phyloP scores from a whole-genome alignment of 2,113 vertebrate genomes.

The Fulmarus glacialis region DNA sequence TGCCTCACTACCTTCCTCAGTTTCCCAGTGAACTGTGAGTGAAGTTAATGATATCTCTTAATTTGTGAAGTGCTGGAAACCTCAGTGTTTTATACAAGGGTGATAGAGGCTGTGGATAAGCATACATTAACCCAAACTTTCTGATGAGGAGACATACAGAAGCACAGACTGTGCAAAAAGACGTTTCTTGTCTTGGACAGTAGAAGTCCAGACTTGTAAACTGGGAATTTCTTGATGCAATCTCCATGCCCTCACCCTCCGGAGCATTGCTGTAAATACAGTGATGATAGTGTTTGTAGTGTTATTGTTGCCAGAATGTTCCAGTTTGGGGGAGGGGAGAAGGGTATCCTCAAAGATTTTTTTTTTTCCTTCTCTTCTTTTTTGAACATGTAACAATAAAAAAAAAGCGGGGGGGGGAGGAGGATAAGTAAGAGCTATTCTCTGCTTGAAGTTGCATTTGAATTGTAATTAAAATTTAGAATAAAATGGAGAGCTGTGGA shows the following conservation, averaged over 20 bases:
- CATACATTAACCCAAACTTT: not conserved
- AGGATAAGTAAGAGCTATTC: not conserved
- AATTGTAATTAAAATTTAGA: not conserved
- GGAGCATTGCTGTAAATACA: not conserved
- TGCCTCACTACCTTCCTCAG: not conserved
- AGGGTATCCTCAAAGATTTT: not conserved
- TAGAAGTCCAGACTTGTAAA: not conserved
- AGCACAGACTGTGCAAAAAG: not conserved
- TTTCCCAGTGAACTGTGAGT: not conserved
- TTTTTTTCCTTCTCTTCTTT: not conserved
- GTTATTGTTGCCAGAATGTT: not conserved
- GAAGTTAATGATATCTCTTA: not conserved
- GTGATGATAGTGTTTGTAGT: not conserved
- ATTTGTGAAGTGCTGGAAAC: not conserved
- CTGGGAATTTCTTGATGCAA: not conserved
- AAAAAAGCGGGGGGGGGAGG: fast-evolving
- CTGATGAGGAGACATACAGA: not conserved
- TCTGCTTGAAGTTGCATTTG: not conserved
- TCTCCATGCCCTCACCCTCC: not conserved
- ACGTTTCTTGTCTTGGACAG: not conserved
- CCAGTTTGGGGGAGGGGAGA: too few relatives aligned
- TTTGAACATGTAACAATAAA: not conserved
- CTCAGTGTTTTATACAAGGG: not conserved
- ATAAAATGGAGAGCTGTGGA: not conserved
- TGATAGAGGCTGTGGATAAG: not conserved